A percentile compares a stretch with the other conserved stretches of the same genome.
Evolutionary conservation across 2,888 invertebrate genomes (phyloP).

Genomic region (Heliconius sara): DNA sequence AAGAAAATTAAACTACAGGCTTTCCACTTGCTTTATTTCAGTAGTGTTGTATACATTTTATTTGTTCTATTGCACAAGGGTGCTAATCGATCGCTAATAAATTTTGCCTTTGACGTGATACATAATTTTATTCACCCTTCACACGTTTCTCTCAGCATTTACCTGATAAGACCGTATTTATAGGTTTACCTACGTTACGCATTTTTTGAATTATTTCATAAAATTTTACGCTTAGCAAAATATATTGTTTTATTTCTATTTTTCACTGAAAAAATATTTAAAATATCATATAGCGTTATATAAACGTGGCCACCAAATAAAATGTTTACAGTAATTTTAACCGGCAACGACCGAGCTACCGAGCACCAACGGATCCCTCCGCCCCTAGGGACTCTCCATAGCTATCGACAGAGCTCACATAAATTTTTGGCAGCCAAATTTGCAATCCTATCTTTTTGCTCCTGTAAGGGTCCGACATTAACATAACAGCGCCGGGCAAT

Average conservation of each 20-base stretch:
- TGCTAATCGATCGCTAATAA: conserved; percentile 75
- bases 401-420: conserved; percentile 66
- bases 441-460: conserved; percentile 82
- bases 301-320: conserved; percentile 71
- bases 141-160: conserved; percentile 15
- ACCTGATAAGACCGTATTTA: not conserved
- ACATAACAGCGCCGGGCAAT: conserved; percentile 79
- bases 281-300: not conserved
- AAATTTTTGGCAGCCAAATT: conserved; percentile 83
- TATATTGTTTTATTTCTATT: not conserved
- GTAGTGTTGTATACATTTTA: conserved; percentile 48
- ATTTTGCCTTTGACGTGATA: conserved; percentile 64
- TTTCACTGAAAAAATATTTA: not conserved
- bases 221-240: not conserved
- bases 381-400: conserved; percentile 72
- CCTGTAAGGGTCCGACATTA: conserved; percentile 76
- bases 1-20: not conserved
- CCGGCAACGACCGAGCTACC: conserved; percentile 74
- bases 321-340: conserved; percentile 83
- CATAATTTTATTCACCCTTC: conserved; percentile 52
- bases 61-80: conserved; percentile 59
- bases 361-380: conserved; percentile 78
- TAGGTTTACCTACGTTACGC: not conserved
- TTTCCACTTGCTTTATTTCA: not conserved
- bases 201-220: not conserved